Percentiles rank a stretch among this genome's conserved stretches.
phyloP scores from a whole-genome alignment of 1,140 invertebrate species.

The Rhagoletis pomonella region DNA sequence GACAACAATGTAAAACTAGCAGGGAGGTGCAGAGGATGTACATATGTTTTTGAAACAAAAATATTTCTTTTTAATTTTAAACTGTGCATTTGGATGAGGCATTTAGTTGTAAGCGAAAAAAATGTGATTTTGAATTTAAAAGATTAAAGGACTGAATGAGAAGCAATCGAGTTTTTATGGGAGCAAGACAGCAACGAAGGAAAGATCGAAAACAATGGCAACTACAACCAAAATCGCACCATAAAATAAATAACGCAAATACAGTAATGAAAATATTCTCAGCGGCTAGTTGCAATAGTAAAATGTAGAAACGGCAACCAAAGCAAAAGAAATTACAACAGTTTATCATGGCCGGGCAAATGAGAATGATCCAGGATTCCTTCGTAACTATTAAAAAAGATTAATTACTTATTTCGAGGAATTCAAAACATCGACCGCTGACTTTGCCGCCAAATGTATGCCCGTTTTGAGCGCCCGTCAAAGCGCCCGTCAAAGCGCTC shows the following conservation, averaged over 20 bases:
- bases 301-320: too few relatives aligned
- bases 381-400: too few relatives aligned
- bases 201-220: neutral
- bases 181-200: neutral
- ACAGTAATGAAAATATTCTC: too few relatives aligned
- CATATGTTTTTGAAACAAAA: neutral
- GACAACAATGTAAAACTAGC: neutral
- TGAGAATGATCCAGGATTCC: too few relatives aligned
- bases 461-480: conserved; percentile 8
- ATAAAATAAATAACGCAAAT: neutral
- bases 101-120: too few relatives aligned
- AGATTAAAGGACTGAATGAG: neutral
- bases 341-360: too few relatives aligned
- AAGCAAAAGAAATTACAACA: too few relatives aligned
- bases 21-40: neutral
- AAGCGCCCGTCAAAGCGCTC: neutral
- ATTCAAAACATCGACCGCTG: neutral
- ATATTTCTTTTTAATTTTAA: too few relatives aligned
- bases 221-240: neutral
- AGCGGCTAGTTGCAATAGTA: too few relatives aligned
- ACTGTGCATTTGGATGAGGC: too few relatives aligned
- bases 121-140: neutral
- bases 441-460: conserved; percentile 25
- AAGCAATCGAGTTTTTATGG: neutral
- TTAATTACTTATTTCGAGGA: too few relatives aligned